A percentile compares a stretch with the other conserved stretches of the same genome.
Conservation (phyloP, 2,113 vertebrate genomes). For the Cettia cetti region DNA sequence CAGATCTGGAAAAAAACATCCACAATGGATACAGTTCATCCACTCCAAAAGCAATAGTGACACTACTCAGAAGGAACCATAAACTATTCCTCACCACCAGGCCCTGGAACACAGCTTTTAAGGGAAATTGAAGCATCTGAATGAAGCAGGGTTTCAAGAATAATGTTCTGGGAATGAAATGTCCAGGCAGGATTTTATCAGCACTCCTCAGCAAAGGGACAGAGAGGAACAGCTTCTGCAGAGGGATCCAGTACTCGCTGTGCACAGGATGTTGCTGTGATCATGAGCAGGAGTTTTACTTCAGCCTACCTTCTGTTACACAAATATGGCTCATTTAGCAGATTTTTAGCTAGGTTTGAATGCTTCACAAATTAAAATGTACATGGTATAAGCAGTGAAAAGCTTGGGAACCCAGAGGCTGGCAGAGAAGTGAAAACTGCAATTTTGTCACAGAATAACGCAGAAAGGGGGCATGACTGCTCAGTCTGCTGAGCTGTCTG, state of each 20-base stretch:
- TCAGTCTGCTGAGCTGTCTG: neutral
- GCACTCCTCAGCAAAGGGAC: neutral
- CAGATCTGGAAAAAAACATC: neutral
- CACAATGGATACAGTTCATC: neutral
- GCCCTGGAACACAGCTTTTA: neutral
- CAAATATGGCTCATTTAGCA: neutral
- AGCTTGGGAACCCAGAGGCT: neutral
- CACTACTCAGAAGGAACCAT: neutral
- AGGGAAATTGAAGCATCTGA: neutral
- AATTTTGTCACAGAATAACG: neutral
- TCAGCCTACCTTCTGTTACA: neutral
- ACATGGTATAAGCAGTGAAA: neutral
- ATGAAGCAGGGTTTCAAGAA: neutral
- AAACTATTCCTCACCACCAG: neutral
- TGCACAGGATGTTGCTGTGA: neutral
- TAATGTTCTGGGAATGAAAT: neutral
- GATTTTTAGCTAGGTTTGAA: neutral
- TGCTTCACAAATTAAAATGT: neutral
- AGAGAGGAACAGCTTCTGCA: neutral
- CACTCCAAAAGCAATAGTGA: neutral
- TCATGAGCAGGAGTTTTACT: neutral
- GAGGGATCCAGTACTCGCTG: rapidly evolving
- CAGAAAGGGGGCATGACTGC: neutral
- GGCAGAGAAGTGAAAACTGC: neutral
- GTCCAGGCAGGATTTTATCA: neutral